Conservation (phyloP, 2,113 vertebrate species). For the Oceanites oceanicus region DNA sequence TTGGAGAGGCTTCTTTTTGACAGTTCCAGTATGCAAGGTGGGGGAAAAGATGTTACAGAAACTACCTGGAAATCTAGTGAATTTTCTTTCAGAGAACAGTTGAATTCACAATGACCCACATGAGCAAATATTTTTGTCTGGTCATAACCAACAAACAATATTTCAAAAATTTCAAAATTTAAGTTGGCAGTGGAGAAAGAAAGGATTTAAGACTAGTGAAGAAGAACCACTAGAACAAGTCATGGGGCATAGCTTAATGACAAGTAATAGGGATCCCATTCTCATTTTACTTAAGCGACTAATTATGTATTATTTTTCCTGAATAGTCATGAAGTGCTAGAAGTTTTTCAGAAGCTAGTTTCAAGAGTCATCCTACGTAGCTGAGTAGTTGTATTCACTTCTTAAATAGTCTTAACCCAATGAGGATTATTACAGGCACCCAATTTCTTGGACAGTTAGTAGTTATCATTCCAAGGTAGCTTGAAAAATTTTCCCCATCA, state of each 20-base stretch:
- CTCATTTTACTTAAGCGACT: neutral
- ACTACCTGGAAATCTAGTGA: neutral
- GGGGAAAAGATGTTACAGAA: neutral
- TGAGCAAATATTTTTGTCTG: neutral
- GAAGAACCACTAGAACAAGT: neutral
- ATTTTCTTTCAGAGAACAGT: neutral
- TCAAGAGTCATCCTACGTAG: neutral
- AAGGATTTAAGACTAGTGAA: neutral
- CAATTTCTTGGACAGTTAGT: neutral
- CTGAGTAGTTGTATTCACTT: neutral
- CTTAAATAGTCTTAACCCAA: neutral
- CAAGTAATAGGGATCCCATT: neutral
- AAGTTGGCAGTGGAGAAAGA: neutral
- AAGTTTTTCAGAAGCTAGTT: neutral
- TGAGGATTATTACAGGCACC: neutral
- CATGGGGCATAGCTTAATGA: neutral
- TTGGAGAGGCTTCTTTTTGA: neutral
- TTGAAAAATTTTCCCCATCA: neutral
- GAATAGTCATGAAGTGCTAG: neutral
- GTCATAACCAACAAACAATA: neutral
- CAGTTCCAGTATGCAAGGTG: neutral
- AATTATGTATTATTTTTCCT: neutral
- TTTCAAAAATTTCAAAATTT: neutral
- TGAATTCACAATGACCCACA: neutral
- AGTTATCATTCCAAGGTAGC: neutral